A percentile compares a stretch with the other conserved stretches of the same genome.
phyloP scores from a whole-genome alignment of 2,113 vertebrate species.

The Ceyx melanurus region DNA sequence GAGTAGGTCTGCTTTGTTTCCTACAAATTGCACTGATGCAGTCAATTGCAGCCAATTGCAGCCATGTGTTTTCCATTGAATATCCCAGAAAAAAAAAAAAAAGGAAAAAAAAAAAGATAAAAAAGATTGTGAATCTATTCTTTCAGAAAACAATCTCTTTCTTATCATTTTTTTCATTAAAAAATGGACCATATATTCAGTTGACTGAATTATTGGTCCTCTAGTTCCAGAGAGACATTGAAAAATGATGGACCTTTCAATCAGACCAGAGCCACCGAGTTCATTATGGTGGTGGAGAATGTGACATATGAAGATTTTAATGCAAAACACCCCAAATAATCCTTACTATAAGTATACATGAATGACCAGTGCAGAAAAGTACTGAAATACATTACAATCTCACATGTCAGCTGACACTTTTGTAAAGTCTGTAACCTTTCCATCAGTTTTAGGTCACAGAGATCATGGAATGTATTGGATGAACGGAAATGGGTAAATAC shows the following conservation, averaged over 20 bases:
- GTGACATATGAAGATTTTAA: neutral
- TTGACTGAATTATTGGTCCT: neutral
- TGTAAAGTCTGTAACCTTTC: neutral
- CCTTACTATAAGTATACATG: neutral
- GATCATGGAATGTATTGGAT: neutral
- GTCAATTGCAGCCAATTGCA: neutral
- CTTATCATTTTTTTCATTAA: neutral
- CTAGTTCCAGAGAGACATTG: too few relatives aligned
- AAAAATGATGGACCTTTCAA: too few relatives aligned
- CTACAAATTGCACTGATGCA: neutral
- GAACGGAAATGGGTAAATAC: neutral
- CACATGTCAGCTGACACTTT: neutral
- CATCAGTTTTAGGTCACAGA: neutral
- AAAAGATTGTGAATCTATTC: neutral
- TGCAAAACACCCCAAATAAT: too few relatives aligned
- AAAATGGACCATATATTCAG: neutral
- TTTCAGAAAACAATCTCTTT: neutral
- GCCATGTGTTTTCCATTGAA: neutral
- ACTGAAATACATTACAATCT: neutral
- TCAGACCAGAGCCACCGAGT: too few relatives aligned
- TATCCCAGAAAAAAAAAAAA: neutral
- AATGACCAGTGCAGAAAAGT: neutral
- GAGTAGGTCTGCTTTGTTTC: neutral
- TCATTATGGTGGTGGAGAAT: too few relatives aligned
- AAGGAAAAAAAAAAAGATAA: neutral